Evolutionary conservation across 2,797 vertebrate genomes (phyloP).

Genomic region (Pyrocephalus nanus): DNA sequence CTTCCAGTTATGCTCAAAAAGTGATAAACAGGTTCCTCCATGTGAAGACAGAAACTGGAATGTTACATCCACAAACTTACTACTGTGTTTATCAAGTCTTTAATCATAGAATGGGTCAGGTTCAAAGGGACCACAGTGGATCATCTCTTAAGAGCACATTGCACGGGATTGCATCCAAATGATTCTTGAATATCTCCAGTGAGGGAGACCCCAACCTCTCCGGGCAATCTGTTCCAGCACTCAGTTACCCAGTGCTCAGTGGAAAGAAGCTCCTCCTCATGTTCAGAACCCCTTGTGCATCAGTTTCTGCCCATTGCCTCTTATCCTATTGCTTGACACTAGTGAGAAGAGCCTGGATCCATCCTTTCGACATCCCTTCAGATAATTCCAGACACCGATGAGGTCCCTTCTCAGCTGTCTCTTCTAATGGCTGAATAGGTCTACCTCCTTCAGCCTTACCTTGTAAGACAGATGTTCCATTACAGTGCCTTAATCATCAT

Average conservation of each 20-base stretch:
- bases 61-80: not conserved
- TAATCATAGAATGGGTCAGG: not conserved
- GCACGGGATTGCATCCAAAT: not conserved
- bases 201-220: not conserved
- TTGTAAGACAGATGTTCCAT: not conserved
- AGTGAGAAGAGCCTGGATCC: not conserved
- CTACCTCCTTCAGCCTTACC: not conserved
- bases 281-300: not conserved
- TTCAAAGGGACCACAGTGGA: not conserved
- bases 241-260: not conserved
- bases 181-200: not conserved
- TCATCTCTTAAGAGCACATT: not conserved
- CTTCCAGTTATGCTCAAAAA: not conserved
- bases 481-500: not conserved
- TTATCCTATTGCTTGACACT: not conserved
- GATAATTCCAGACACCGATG: not conserved
- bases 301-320: not conserved
- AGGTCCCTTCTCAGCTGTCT: not conserved
- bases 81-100: not conserved
- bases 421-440: not conserved
- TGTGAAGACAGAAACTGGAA: not conserved
- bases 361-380: not conserved
- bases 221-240: not conserved
- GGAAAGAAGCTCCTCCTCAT: not conserved
- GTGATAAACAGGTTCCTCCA: not conserved